Evolutionary conservation across 2,113 vertebrate species (phyloP), one percentile per base, ranked within the genome.

Genomic region (Bos javanicus): DNA sequence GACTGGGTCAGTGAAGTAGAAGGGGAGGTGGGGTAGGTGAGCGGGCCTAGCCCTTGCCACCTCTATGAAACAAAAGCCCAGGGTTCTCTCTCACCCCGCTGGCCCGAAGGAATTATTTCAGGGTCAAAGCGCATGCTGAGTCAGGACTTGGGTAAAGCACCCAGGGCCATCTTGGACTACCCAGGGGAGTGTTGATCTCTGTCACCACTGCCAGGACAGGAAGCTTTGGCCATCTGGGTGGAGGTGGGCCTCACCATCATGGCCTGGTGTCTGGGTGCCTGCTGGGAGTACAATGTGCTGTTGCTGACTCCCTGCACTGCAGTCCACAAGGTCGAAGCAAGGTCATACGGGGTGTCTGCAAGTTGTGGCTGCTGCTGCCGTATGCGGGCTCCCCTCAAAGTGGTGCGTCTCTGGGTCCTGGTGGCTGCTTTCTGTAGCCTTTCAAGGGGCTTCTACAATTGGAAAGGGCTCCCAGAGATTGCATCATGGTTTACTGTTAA

Each of bases 401-500:
- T 54, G 4, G 36, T 36, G 4, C 2, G 2, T 21, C 15, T 81
- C 17, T 50, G 26, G 33, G 3, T n/a, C 43, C 21, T 36, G 8
- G n/a, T n/a, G 54, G 78, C 5, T 6, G 3, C n/a, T 62, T 91
- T 52, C 56, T 86, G 5, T 83, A 87, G 17, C 26, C 48, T 54
- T 39, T 19, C 7, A 48, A 92, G 33, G 2, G 33, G 3, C 14
- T 82, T 13, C 23, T 74, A 2, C 28, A 59, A 19, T 15, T 76
- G 25, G 48, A 50, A 43, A 1, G 62, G 74, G 39, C 39, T 9
- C 26, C 52, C 17, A 39, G 81, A 52, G 11, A 39, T 59, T 30
- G 64, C 15, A 14, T 43, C 93, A 76, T 36, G 80, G 52, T 39
- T 52, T 95, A 30, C n/a, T 95, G 56, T 54, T 90, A 97, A 15